These are phyloP conservation scores for Scomberomorus guttatus DNA, from an alignment of 2,797 vertebrate genomes.

Conservation along the genomic window DNA sequence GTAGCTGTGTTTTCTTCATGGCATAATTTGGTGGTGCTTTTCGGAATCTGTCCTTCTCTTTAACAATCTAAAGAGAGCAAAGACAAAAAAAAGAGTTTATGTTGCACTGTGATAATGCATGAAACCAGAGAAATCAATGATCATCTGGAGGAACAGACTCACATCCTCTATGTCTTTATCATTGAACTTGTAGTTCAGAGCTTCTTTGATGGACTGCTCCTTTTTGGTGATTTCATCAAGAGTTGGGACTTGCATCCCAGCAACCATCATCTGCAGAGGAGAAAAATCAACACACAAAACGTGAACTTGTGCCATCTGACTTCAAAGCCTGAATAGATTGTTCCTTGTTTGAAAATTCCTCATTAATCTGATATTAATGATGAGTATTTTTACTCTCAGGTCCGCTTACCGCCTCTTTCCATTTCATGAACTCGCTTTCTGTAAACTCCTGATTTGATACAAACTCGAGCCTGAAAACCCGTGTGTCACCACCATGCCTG, in stretches of 20 bases:
- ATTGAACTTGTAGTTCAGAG: constrained; percentile 98
- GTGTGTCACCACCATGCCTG: constrained; percentile 95
- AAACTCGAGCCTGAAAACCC: constrained; percentile 97
- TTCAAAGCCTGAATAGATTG: background rate
- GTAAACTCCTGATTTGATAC: constrained; percentile 99
- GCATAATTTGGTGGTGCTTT: constrained; percentile 99
- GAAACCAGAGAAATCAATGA: background rate
- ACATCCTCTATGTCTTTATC: constrained; percentile 99
- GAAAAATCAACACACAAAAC: background rate
- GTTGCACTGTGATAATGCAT: background rate
- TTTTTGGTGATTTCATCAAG: constrained; percentile 98
- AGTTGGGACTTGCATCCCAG: constrained; percentile 96
- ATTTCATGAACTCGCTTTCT: constrained; percentile 99
- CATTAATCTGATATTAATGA: background rate
- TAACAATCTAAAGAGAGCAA: constrained; percentile 91
- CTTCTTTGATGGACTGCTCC: constrained; percentile 98
- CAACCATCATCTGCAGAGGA: constrained; percentile 92
- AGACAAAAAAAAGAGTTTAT: background rate
- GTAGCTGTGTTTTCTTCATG: constrained; percentile 98
- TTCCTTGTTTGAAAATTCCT: background rate
- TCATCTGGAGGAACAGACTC: constrained; percentile 59
- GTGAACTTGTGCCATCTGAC: background rate
- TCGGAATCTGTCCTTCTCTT: constrained; percentile 98
- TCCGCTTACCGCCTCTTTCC: constrained; percentile 96
- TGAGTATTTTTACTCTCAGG: background rate